These are phyloP conservation scores for Cephus pygmeus DNA, from an alignment of 2,888 invertebrate species.

Conservation along the genomic window DNA sequence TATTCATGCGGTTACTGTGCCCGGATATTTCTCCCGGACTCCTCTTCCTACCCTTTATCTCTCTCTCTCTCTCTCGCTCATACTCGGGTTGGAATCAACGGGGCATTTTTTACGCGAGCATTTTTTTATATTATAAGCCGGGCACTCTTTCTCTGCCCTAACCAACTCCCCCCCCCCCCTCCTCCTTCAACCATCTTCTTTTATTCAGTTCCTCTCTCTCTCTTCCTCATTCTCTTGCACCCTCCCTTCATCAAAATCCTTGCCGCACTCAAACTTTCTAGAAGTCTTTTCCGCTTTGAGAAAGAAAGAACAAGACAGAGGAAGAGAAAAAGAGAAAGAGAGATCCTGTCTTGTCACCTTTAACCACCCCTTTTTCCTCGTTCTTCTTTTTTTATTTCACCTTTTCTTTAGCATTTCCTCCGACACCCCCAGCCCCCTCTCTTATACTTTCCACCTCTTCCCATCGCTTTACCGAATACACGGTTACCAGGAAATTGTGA, in stretches of 20 bases:
- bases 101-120: conserved; percentile 5
- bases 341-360: neutral
- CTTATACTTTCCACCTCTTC: conserved; percentile 7
- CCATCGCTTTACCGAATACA: conserved; percentile 24
- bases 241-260: neutral
- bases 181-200: neutral
- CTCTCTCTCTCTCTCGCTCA: neutral
- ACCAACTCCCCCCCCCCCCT: neutral
- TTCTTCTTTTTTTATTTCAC: neutral
- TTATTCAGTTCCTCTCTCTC: neutral
- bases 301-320: neutral
- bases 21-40: conserved; percentile 1
- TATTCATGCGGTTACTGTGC: conserved; percentile 23
- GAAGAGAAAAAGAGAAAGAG: neutral
- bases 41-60: conserved; percentile 6
- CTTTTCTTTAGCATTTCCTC: neutral
- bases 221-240: neutral
- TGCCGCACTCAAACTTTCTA: neutral
- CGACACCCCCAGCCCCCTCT: neutral
- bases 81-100: neutral
- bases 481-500: conserved; percentile 46
- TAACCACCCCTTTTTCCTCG: neutral
- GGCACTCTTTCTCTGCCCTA: conserved; percentile 10
- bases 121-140: conserved; percentile 17
- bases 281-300: neutral